These are phyloP conservation scores for Balearica regulorum DNA, from an alignment of 2,797 vertebrate genomes.

Conservation along the genomic window DNA sequence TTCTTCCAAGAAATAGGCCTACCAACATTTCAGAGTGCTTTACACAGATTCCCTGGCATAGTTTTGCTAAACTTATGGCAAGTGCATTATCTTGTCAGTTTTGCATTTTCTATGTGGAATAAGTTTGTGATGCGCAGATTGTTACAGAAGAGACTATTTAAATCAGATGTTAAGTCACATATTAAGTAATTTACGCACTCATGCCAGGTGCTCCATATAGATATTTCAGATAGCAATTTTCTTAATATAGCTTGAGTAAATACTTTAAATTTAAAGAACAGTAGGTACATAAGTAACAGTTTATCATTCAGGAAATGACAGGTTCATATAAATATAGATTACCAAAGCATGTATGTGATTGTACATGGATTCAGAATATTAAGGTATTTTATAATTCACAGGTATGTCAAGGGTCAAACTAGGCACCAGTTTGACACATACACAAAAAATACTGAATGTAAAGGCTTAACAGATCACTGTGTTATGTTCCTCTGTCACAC, in stretches of 20 bases:
- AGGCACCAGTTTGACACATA: neutral
- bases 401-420: neutral
- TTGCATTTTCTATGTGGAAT: neutral
- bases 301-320: neutral
- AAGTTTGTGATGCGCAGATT: neutral
- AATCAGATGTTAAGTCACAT: slow-evolving; percentile 8
- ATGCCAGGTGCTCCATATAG: neutral
- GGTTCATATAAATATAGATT: neutral
- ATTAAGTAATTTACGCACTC: neutral
- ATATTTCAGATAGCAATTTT: slow-evolving; percentile 16
- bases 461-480: neutral
- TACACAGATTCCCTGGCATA: neutral
- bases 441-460: neutral
- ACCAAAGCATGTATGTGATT: neutral
- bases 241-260: neutral
- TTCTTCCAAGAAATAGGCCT: neutral
- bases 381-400: neutral
- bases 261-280: neutral
- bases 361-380: neutral
- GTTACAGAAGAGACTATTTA: neutral
- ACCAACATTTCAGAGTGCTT: neutral
- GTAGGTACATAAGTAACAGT: neutral
- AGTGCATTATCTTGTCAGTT: neutral
- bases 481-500: neutral
- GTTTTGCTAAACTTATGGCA: neutral